These are phyloP conservation scores for Bilobella aurantiaca DNA, from an alignment of 1,140 invertebrate genomes.

Conservation along the genomic window DNA sequence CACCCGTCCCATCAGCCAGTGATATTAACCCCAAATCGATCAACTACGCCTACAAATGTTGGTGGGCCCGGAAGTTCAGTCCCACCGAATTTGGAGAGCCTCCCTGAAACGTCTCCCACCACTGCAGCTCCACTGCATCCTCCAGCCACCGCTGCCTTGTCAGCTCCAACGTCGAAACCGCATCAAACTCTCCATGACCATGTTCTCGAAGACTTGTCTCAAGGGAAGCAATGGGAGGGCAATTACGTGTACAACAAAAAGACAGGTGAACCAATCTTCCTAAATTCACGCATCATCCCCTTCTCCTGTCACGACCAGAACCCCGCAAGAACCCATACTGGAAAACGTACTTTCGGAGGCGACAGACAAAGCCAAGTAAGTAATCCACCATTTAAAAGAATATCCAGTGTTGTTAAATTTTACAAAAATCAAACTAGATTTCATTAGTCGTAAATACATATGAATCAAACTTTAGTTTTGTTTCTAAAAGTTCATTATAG, in stretches of 20 bases:
- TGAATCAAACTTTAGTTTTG: not conserved
- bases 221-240: constrained; percentile 76
- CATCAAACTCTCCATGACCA: constrained; percentile 45
- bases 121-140: too few species aligned
- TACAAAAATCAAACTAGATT: not conserved
- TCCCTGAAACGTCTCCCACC: too few species aligned
- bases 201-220: constrained; percentile 55
- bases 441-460: not conserved
- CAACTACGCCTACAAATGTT: not conserved
- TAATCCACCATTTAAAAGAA: not conserved
- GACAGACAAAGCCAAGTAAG: not conserved
- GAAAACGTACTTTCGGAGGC: too few species aligned
- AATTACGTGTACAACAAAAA: constrained; percentile 68
- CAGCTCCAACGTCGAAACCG: constrained; percentile 28
- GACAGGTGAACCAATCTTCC: constrained; percentile 64
- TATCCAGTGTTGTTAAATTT: not conserved
- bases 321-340: too few species aligned
- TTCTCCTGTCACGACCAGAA: not conserved
- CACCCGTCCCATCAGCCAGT: constrained; percentile 5
- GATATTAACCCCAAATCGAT: constrained; percentile 1
- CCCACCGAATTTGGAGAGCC: too few species aligned
- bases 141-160: not conserved
- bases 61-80: too few species aligned
- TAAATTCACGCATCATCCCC: constrained; percentile 48
- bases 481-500: not conserved